Conservation (phyloP, 2,888 invertebrate species). For the Eupithecia exiguata region DNA sequence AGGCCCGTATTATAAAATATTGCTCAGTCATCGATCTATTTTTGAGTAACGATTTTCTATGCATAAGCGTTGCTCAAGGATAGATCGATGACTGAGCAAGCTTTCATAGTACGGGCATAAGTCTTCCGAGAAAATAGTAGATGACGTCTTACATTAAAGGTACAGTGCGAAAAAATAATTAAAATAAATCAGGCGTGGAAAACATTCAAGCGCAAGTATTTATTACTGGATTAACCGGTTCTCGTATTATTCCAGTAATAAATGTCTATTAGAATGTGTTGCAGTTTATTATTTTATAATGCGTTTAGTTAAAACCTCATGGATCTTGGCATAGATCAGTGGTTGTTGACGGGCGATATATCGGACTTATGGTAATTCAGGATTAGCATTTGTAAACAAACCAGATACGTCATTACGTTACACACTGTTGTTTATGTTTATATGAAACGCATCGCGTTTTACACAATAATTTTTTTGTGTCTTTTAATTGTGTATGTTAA, state of each 20-base stretch:
- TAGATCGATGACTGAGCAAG: too few species aligned
- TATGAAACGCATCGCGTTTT: slow-evolving; percentile 1
- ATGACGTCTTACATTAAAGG: neutral
- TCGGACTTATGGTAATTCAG: slow-evolving; percentile 25
- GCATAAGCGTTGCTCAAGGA: too few species aligned
- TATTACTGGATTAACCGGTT: slow-evolving; percentile 1
- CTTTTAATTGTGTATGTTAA: too few species aligned
- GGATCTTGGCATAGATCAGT: slow-evolving; percentile 27
- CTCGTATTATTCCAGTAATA: slow-evolving; percentile 15
- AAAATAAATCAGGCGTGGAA: slow-evolving; percentile 2
- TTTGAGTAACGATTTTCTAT: too few species aligned
- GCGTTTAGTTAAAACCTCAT: slow-evolving; percentile 17
- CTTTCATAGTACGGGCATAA: too few species aligned
- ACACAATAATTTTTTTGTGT: too few species aligned
- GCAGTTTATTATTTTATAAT: slow-evolving; percentile 15
- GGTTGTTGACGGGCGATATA: slow-evolving; percentile 16
- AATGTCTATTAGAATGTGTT: slow-evolving; percentile 5
- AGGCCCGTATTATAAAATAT: too few species aligned
- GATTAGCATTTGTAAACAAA: slow-evolving; percentile 35
- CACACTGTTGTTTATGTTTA: slow-evolving; percentile 11
- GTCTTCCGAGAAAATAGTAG: neutral
- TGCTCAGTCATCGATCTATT: too few species aligned
- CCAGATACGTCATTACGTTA: slow-evolving; percentile 1
- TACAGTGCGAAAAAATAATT: neutral
- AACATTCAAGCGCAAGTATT: neutral